Percentiles rank a stretch among this genome's conserved stretches.
phyloP scores from a whole-genome alignment of 2,888 invertebrate genomes.

The Tetropium fuscum region DNA sequence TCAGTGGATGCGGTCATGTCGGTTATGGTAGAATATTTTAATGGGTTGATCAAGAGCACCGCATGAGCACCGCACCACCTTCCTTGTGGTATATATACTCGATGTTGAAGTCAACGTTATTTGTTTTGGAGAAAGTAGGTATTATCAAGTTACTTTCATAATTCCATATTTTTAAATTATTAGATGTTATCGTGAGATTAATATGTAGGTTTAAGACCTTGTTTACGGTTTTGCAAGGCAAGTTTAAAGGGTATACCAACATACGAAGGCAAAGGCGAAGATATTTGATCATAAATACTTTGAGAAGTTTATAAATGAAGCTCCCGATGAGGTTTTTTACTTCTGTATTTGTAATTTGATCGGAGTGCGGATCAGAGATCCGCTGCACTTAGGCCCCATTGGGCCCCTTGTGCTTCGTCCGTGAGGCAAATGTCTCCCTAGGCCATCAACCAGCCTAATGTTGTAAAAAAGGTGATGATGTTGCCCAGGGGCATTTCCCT shows the following conservation, averaged over 20 bases:
- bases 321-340: neutral
- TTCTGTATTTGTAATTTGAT: no score
- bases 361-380: no score
- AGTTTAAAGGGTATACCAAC: slow-evolving; percentile 8
- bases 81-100: no score
- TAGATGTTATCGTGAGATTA: neutral
- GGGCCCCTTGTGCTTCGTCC: no score
- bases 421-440: no score
- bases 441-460: no score
- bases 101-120: no score
- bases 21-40: neutral
- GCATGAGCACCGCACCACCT: no score
- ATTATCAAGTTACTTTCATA: neutral
- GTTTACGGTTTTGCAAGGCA: neutral
- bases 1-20: neutral
- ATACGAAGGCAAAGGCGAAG: slow-evolving; percentile 4
- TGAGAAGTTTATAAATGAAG: slow-evolving; percentile 4
- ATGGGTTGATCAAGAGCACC: no score
- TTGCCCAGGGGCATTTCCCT: no score
- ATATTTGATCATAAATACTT: slow-evolving; percentile 8
- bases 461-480: no score
- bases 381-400: no score
- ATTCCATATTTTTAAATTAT: slow-evolving; percentile 4
- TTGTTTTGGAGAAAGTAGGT: slow-evolving; percentile 5
- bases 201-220: slow-evolving; percentile 5